phyloP scores from a whole-genome alignment of 92 coral and sea anemone genomes.

The Epizoanthus stellaris region DNA sequence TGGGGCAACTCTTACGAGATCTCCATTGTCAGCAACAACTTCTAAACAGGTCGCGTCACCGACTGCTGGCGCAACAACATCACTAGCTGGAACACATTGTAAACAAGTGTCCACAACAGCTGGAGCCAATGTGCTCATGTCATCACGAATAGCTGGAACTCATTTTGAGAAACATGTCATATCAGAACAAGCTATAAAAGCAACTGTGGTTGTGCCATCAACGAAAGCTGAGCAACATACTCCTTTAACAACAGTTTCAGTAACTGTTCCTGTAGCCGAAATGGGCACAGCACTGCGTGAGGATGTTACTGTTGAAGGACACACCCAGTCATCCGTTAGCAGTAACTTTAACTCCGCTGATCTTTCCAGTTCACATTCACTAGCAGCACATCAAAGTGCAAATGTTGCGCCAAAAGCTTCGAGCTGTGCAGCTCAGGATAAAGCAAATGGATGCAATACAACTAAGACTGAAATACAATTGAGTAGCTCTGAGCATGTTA shows the following conservation, averaged over 20 bases:
- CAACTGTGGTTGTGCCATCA: background rate
- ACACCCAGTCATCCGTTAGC: background rate
- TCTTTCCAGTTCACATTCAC: background rate
- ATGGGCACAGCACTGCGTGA: background rate
- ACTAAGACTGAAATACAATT: background rate
- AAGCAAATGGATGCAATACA: background rate
- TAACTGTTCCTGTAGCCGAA: conserved; percentile 1
- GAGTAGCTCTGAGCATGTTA: background rate
- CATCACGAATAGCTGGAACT: background rate
- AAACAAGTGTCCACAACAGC: background rate
- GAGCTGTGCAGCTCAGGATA: background rate
- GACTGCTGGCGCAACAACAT: background rate
- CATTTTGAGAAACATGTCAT: background rate
- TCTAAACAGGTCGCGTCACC: background rate
- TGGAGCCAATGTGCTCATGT: background rate
- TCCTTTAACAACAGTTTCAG: background rate
- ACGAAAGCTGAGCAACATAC: background rate
- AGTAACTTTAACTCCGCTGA: background rate
- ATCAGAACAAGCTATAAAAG: background rate
- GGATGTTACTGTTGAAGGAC: background rate
- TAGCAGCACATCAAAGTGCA: background rate
- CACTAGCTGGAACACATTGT: background rate
- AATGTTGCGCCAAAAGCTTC: background rate
- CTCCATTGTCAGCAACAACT: background rate
- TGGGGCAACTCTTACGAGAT: background rate